Percentiles rank a stretch among this genome's conserved stretches.
Conservation (phyloP, 2,113 vertebrate genomes). For the Aptenodytes forsteri region DNA sequence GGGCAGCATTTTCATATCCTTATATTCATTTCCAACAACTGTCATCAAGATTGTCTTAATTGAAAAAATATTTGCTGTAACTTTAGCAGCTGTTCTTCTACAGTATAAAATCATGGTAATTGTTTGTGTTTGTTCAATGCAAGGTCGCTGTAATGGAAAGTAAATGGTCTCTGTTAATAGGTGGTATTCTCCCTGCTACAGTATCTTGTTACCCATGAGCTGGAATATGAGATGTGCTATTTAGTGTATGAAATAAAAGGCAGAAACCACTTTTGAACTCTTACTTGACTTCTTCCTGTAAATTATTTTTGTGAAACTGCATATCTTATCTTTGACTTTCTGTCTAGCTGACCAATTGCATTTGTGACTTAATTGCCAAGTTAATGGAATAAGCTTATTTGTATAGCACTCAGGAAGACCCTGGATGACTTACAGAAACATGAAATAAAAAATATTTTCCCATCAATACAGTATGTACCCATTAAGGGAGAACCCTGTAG, state of each 20-base stretch:
- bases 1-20: background rate
- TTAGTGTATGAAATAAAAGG: background rate
- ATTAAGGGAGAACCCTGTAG: background rate
- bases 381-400: background rate
- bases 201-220: background rate
- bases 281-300: background rate
- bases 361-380: background rate
- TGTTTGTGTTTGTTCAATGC: slow-evolving; percentile 38
- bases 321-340: background rate
- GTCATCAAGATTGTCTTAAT: slow-evolving; percentile 69
- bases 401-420: background rate
- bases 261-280: background rate
- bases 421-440: background rate
- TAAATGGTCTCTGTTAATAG: slow-evolving; percentile 53
- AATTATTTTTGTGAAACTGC: background rate
- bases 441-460: background rate
- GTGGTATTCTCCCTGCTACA: background rate
- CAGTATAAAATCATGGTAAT: slow-evolving; percentile 37
- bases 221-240: background rate
- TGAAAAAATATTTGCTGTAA: slow-evolving; percentile 65
- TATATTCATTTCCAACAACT: slow-evolving; percentile 46
- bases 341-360: background rate
- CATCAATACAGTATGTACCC: background rate
- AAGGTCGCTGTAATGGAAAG: slow-evolving; percentile 37
- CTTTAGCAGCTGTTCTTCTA: slow-evolving; percentile 59